Percentiles rank a stretch among this genome's conserved stretches.
Evolutionary conservation across 1,140 invertebrate genomes (phyloP).

Genomic region (Drosophila kurseongensis): DNA sequence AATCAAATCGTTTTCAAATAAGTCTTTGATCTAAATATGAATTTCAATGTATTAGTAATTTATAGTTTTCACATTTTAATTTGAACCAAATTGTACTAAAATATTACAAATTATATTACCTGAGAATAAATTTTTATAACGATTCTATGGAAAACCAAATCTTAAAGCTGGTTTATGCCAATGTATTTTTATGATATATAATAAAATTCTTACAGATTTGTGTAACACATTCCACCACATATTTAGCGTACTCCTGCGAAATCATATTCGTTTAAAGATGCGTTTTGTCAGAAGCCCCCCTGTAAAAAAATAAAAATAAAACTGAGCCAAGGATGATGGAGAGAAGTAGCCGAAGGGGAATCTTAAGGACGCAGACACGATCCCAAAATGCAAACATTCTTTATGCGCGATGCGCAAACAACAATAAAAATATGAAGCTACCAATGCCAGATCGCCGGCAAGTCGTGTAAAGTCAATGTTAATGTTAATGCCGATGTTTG

Average conservation of each 20-base stretch:
- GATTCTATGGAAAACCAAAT: too few species aligned
- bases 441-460: slow-evolving; percentile 66
- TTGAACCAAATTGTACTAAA: too few species aligned
- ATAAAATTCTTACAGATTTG: neutral
- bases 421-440: slow-evolving; percentile 83
- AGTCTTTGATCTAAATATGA: too few species aligned
- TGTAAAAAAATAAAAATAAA: slow-evolving; percentile 29
- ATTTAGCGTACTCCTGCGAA: slow-evolving; percentile 26
- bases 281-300: slow-evolving; percentile 57
- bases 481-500: slow-evolving; percentile 77
- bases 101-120: too few species aligned
- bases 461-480: slow-evolving; percentile 84
- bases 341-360: slow-evolving; percentile 7
- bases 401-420: slow-evolving; percentile 75
- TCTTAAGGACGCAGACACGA: slow-evolving; percentile 77
- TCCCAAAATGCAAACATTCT: slow-evolving; percentile 65
- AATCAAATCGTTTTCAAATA: too few species aligned
- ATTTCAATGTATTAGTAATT: too few species aligned
- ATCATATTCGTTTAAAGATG: slow-evolving; percentile 53
- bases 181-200: too few species aligned
- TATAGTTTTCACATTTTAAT: too few species aligned
- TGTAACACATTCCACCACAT: neutral
- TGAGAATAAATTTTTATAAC: too few species aligned
- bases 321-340: slow-evolving; percentile 21
- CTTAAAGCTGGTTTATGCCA: too few species aligned